A percentile compares a stretch with the other conserved stretches of the same genome.
Evolutionary conservation across 37 sponge, comb jelly and placozoan genomes (phyloP).

Genomic region (Cladorhizidae sp.): DNA sequence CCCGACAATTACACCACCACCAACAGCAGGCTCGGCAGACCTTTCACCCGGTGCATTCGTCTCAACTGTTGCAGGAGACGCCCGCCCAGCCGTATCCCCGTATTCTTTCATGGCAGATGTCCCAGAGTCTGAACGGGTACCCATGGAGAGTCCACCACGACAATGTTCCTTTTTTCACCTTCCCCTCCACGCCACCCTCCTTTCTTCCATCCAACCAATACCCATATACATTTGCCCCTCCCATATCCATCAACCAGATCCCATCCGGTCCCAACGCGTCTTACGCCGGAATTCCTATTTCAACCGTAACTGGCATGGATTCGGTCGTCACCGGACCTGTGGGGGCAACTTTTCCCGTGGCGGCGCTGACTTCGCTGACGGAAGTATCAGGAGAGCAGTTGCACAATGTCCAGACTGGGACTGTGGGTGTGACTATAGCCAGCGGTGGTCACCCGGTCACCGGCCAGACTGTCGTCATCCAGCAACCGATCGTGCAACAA

Average conservation of each 20-base stretch:
- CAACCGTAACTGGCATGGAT: constrained; percentile 31
- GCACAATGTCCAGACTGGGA: not conserved
- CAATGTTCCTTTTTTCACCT: constrained; percentile 74
- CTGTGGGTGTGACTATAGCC: constrained; percentile 21
- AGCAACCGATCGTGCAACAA: constrained; percentile 23
- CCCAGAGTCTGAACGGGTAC: constrained; percentile 54
- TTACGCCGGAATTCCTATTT: constrained; percentile 33
- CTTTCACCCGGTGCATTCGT: not conserved
- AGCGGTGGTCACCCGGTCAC: not conserved
- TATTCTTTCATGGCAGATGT: constrained; percentile 67
- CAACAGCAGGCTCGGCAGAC: not conserved
- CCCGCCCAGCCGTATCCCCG: constrained; percentile 7
- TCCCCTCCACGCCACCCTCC: constrained; percentile 72
- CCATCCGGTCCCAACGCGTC: constrained; percentile 29
- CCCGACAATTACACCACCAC: not conserved
- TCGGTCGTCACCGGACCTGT: not conserved
- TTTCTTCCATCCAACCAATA: constrained; percentile 71
- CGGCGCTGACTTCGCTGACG: not conserved
- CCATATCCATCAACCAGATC: constrained; percentile 50
- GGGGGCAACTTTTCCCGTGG: constrained; percentile 20
- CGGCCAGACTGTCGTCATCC: constrained; percentile 3
- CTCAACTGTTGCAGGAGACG: not conserved
- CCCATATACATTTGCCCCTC: constrained; percentile 80
- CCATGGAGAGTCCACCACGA: constrained; percentile 61
- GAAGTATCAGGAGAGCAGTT: not conserved